Percentiles rank a stretch among this genome's conserved stretches.
These are phyloP conservation scores for Ploceus nigricollis DNA, from an alignment of 2,113 vertebrate species.

Conservation along the genomic window DNA sequence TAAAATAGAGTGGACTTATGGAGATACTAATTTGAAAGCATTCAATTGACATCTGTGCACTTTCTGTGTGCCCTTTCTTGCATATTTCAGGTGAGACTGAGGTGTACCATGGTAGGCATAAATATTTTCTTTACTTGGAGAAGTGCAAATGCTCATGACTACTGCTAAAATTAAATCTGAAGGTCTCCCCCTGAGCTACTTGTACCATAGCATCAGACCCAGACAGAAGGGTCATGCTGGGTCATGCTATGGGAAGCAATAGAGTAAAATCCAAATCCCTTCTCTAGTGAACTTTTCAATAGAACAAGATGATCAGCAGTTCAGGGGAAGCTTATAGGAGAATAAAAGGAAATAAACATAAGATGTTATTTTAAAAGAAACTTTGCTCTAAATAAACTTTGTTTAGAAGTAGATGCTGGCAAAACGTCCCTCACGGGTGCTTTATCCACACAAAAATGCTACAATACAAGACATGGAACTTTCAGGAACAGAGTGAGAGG, in stretches of 20 bases:
- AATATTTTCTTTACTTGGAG: neutral
- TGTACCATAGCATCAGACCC: fast-evolving
- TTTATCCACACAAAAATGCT: neutral
- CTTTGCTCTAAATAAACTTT: neutral
- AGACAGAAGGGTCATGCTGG: neutral
- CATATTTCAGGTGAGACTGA: neutral
- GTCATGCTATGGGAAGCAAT: neutral
- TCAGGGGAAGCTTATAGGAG: neutral
- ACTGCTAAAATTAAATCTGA: neutral
- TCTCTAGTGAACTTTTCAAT: neutral
- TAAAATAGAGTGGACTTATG: neutral
- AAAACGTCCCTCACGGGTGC: neutral
- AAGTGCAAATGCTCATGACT: neutral
- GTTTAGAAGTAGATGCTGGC: neutral
- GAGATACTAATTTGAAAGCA: neutral
- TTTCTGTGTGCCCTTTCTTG: neutral
- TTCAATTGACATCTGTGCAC: neutral
- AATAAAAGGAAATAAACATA: neutral
- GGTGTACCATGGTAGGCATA: neutral
- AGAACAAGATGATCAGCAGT: fast-evolving
- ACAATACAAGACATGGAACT: neutral
- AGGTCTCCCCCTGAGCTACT: neutral
- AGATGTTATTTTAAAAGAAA: neutral
- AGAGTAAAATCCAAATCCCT: neutral
- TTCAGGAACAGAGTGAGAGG: neutral